phyloP scores from a whole-genome alignment of 2,888 invertebrate genomes.

The Theretra japonica region DNA sequence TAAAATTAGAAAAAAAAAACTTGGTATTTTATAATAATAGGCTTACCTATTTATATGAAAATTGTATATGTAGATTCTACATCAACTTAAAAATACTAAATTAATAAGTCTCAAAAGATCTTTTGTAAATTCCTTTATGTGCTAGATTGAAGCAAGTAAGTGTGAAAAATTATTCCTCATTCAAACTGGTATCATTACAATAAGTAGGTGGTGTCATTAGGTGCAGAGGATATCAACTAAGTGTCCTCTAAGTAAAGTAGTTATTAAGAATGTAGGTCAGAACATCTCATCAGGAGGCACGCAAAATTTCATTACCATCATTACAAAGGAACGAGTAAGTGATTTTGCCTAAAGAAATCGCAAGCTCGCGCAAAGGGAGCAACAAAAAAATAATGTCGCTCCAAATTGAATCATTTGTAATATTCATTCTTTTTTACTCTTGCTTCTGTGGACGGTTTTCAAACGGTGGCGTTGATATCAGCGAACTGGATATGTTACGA shows the following conservation, averaged over 20 bases:
- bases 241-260: background rate
- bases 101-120: background rate
- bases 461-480: slow-evolving; percentile 45
- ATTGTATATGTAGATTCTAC: too few species aligned
- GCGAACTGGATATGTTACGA: slow-evolving; percentile 21
- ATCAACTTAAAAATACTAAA: too few species aligned
- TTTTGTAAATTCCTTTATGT: background rate
- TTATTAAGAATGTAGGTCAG: slow-evolving; percentile 35
- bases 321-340: slow-evolving; percentile 63
- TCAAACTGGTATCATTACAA: background rate
- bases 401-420: slow-evolving; percentile 81
- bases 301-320: slow-evolving; percentile 60
- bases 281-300: slow-evolving; percentile 45
- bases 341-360: slow-evolving; percentile 70
- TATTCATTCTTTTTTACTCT: slow-evolving; percentile 74
- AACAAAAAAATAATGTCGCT: slow-evolving; percentile 75
- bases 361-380: slow-evolving; percentile 56
- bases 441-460: slow-evolving; percentile 64
- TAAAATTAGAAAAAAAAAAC: too few species aligned
- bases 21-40: too few species aligned
- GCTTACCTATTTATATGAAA: too few species aligned
- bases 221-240: slow-evolving; percentile 1
- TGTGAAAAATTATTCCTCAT: background rate
- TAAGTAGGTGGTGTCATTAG: background rate
- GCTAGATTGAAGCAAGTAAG: background rate